Conservation (phyloP, 2,888 invertebrate species). For the Drosophila leonis region DNA sequence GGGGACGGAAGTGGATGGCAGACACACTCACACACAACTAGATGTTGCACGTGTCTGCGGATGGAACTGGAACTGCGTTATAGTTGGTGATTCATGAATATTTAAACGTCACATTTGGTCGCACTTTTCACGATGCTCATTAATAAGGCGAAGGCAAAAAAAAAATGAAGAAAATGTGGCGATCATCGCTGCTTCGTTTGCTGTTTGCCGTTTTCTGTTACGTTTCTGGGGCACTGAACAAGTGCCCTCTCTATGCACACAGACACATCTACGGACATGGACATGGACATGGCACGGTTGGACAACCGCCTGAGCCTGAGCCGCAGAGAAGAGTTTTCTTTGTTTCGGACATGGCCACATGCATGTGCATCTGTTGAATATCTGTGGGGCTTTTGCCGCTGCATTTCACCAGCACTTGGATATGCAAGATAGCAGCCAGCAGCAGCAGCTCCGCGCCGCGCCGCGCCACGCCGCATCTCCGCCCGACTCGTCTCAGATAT, state of each 20-base stretch:
- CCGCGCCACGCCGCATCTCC: background rate
- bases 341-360: slow-evolving; percentile 76
- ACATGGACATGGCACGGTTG: slow-evolving; percentile 74
- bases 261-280: slow-evolving; percentile 25
- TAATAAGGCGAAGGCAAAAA: slow-evolving; percentile 73
- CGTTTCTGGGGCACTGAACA: slow-evolving; percentile 76
- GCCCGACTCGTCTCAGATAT: slow-evolving; percentile 54
- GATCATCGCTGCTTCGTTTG: slow-evolving; percentile 67
- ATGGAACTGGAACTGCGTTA: slow-evolving; percentile 71
- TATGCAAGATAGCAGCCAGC: slow-evolving; percentile 74
- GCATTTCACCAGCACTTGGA: slow-evolving; percentile 76
- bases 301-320: slow-evolving; percentile 65
- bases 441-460: background rate
- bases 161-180: slow-evolving; percentile 76
- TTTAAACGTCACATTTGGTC: slow-evolving; percentile 85
- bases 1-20: slow-evolving; percentile 64
- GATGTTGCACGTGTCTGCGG: slow-evolving; percentile 47
- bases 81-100: slow-evolving; percentile 84
- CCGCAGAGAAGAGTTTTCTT: slow-evolving; percentile 73
- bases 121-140: slow-evolving; percentile 83
- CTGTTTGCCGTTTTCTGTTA: slow-evolving; percentile 48
- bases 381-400: slow-evolving; percentile 56
- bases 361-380: slow-evolving; percentile 72
- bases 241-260: slow-evolving; percentile 77
- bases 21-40: slow-evolving; percentile 11